Percentiles rank a stretch among this genome's conserved stretches.
Conservation (phyloP, 2,888 invertebrate genomes). For the Linyphia triangularis region DNA sequence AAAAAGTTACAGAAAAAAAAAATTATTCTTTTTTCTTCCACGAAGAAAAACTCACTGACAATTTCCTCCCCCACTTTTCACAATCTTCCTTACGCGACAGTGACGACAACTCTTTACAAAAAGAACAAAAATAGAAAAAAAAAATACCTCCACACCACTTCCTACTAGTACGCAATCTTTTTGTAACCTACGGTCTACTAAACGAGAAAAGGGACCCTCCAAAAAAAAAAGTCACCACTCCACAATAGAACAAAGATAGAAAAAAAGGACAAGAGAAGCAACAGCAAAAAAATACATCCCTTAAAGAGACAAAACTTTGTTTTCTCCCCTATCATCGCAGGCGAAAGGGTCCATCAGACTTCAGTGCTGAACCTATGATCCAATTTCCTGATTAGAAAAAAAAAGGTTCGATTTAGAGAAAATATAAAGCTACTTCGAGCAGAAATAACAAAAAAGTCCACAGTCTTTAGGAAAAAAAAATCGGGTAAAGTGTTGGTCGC, state of each 20-base stretch:
- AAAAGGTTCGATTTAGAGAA: slow-evolving; percentile 59
- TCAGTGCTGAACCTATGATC: slow-evolving; percentile 54
- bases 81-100: slow-evolving; percentile 17
- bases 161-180: slow-evolving; percentile 31
- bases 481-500: slow-evolving; percentile 26
- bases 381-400: slow-evolving; percentile 69
- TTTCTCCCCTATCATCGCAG: slow-evolving; percentile 56
- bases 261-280: slow-evolving; percentile 14
- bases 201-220: not conserved
- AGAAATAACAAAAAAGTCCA: slow-evolving; percentile 35
- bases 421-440: slow-evolving; percentile 60
- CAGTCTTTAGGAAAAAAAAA: not conserved
- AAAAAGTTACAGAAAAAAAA: not conserved
- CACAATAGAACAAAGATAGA: slow-evolving; percentile 13
- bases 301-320: slow-evolving; percentile 63
- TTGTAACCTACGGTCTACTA: slow-evolving; percentile 30
- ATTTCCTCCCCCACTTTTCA: slow-evolving; percentile 11
- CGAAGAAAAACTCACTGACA: slow-evolving; percentile 1
- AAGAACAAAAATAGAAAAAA: not conserved
- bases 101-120: slow-evolving; percentile 1
- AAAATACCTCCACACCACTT: slow-evolving; percentile 17
- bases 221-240: slow-evolving; percentile 4
- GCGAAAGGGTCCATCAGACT: slow-evolving; percentile 55
- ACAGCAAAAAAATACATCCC: not conserved
- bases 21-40: not conserved